Conservation (phyloP, 2,113 vertebrate species). For the Carassius carassius region DNA sequence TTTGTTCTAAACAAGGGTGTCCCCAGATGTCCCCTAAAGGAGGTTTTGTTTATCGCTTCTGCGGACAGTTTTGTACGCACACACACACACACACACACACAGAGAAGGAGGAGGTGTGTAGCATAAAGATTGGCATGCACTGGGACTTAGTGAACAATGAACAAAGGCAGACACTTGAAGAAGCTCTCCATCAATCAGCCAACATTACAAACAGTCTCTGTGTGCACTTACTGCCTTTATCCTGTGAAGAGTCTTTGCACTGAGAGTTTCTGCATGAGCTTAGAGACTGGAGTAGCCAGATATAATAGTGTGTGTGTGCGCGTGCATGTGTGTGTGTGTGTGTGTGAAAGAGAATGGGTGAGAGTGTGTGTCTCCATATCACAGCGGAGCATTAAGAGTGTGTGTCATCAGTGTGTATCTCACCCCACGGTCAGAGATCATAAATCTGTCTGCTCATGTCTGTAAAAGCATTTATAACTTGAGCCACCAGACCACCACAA, state of each 20-base stretch:
- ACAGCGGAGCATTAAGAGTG: background rate
- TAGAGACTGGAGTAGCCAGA: no score
- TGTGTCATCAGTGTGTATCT: slow-evolving; percentile 18
- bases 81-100: no score
- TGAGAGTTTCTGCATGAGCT: slow-evolving; percentile 41
- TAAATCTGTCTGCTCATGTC: slow-evolving; percentile 27
- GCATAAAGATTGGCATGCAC: slow-evolving; percentile 40
- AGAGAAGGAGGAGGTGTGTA: background rate
- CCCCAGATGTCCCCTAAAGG: background rate
- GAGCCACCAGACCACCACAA: slow-evolving; percentile 21
- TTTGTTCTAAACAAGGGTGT: background rate
- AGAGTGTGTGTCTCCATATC: background rate
- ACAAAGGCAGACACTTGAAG: slow-evolving; percentile 48
- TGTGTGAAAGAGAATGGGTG: no score
- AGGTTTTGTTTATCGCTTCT: slow-evolving; percentile 2
- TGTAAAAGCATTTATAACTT: slow-evolving; percentile 37
- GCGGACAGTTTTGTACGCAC: slow-evolving; percentile 34
- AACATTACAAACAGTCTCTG: slow-evolving; percentile 38
- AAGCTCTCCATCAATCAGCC: slow-evolving; percentile 46
- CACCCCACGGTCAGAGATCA: slow-evolving; percentile 31
- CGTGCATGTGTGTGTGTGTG: no score
- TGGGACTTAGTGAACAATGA: slow-evolving; percentile 21
- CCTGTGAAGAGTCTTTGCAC: slow-evolving; percentile 7
- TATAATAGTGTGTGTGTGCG: no score
- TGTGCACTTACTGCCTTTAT: slow-evolving; percentile 25